Conservation (phyloP, 2,797 vertebrate species). For the Toxotes lorentzi region DNA sequence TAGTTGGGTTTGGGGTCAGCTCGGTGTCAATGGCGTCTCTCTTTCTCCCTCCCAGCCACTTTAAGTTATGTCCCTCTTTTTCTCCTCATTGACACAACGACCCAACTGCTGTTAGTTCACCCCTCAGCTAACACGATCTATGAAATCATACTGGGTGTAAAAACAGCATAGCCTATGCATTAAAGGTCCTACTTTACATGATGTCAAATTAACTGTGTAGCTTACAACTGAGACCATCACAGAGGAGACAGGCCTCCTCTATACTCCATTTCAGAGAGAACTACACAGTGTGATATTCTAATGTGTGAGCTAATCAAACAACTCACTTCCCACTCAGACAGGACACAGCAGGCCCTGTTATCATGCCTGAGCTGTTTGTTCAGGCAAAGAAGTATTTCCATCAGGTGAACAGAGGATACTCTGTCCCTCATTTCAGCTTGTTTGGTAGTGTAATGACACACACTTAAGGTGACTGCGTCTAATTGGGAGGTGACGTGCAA, state of each 20-base stretch:
- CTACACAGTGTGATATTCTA: neutral
- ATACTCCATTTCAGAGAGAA: constrained; percentile 1
- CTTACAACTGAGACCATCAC: neutral
- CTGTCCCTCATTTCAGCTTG: neutral
- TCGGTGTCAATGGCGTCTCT: neutral
- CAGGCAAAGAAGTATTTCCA: neutral
- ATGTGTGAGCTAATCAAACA: constrained; percentile 13
- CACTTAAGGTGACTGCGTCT: neutral
- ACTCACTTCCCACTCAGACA: neutral
- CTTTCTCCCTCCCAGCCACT: neutral
- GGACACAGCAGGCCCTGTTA: constrained; percentile 3
- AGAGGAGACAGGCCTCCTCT: constrained; percentile 4
- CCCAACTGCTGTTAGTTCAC: neutral
- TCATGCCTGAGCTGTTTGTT: constrained; percentile 3
- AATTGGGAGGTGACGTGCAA: neutral
- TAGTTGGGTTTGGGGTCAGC: neutral
- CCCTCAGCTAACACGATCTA: constrained; percentile 1
- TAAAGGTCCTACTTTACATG: neutral
- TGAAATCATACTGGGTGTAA: neutral
- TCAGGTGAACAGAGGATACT: constrained; percentile 15
- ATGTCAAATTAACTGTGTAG: neutral
- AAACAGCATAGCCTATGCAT: neutral
- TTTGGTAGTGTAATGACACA: constrained; percentile 5
- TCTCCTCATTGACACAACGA: neutral
- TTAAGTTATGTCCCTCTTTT: neutral